Evolutionary conservation across 2,888 invertebrate genomes (phyloP).

Genomic region (Diogma glabrata): DNA sequence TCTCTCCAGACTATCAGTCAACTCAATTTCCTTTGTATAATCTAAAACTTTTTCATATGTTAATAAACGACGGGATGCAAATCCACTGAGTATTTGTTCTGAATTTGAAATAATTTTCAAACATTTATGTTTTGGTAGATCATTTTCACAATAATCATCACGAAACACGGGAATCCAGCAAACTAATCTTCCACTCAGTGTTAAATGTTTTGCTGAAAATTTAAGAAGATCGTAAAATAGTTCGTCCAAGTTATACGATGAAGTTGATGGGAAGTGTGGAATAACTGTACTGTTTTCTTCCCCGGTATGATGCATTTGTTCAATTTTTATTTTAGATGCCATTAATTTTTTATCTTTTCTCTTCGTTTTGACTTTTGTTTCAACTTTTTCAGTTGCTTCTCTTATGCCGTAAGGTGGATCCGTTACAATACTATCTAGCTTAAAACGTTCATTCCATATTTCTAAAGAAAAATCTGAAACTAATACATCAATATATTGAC

Average conservation of each 20-base stretch:
- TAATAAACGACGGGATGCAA: conserved; percentile 70
- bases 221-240: conserved; percentile 74
- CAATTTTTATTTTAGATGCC: conserved; percentile 51
- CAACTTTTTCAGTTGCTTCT: conserved; percentile 76
- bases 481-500: conserved; percentile 72
- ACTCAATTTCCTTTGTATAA: conserved; percentile 30
- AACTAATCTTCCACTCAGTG: conserved; percentile 68
- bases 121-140: conserved; percentile 71
- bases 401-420: conserved; percentile 98
- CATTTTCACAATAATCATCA: conserved; percentile 56
- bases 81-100: conserved; percentile 75
- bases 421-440: conserved; percentile 87
- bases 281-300: too few relatives aligned
- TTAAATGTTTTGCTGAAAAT: conserved; percentile 69
- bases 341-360: conserved; percentile 25
- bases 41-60: conserved; percentile 70
- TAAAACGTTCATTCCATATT: conserved; percentile 56
- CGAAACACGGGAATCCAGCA: conserved; percentile 92
- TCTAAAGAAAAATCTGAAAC: conserved; percentile 85
- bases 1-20: conserved; percentile 19
- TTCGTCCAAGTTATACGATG: conserved; percentile 70
- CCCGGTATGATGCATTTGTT: too few relatives aligned
- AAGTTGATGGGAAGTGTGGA: conserved; percentile 72
- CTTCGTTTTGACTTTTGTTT: conserved; percentile 34
- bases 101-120: conserved; percentile 69